Percentiles rank a stretch among this genome's conserved stretches.
These are phyloP conservation scores for Eumaeus atala DNA, from an alignment of 1,140 invertebrate genomes.

Conservation along the genomic window DNA sequence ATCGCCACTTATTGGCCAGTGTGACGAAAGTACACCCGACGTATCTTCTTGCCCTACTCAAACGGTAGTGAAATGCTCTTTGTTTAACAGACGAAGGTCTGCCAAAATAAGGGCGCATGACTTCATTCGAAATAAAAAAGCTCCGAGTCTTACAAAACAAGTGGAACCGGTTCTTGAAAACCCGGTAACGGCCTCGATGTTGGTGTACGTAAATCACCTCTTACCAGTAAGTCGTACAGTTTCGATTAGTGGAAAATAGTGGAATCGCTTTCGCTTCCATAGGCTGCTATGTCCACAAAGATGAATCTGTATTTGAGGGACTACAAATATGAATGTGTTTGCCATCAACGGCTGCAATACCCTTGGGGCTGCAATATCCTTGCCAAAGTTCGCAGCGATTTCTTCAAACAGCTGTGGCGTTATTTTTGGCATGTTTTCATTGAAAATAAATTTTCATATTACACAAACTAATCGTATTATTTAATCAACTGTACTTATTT, in stretches of 20 bases:
- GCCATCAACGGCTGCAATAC: conserved; percentile 33
- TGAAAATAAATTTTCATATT: conserved; percentile 14
- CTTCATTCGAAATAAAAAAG: conserved; percentile 54
- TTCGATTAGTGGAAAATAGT: conserved; percentile 36
- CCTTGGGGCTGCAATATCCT: conserved; percentile 31
- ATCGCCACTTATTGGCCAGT: conserved; percentile 39
- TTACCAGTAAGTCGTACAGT: conserved; percentile 33
- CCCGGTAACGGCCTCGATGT: conserved; percentile 25
- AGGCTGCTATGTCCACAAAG: conserved; percentile 42
- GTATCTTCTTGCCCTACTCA: conserved; percentile 51
- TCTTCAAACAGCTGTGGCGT: conserved; percentile 26
- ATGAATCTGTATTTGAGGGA: conserved; percentile 39
- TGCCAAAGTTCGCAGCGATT: conserved; percentile 29
- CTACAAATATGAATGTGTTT: conserved; percentile 32
- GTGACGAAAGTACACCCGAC: conserved; percentile 70
- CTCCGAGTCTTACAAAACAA: conserved; percentile 63
- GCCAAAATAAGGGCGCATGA: conserved; percentile 61
- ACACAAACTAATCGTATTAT: conserved; percentile 27
- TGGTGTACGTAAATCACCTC: conserved; percentile 32
- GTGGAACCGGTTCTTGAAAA: conserved; percentile 29
- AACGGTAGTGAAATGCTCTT: conserved; percentile 68
- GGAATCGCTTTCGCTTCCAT: conserved; percentile 42
- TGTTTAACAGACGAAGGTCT: conserved; percentile 40
- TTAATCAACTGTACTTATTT: conserved; percentile 22
- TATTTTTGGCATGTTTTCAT: conserved; percentile 25